These are phyloP conservation scores for Sinodicranocentrus sp. DNA, from an alignment of 2,888 invertebrate species.

Conservation along the genomic window DNA sequence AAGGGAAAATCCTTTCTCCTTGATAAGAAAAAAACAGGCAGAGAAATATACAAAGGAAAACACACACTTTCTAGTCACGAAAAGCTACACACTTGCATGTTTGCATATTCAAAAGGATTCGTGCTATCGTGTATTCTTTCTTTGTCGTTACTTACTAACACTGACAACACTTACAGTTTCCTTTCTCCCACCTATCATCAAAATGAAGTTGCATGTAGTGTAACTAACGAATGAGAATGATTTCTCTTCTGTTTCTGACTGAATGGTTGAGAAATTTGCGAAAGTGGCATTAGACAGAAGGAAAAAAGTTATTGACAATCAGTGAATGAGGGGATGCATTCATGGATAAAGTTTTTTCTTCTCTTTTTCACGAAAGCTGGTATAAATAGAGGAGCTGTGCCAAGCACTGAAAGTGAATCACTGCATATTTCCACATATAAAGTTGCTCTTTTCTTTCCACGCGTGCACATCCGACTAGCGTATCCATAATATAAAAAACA, in stretches of 20 bases:
- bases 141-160: not conserved
- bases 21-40: not conserved
- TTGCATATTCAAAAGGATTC: not conserved
- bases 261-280: not conserved
- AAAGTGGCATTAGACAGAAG: not conserved
- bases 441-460: not conserved
- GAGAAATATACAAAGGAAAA: not conserved
- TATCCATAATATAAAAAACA: not conserved
- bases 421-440: not conserved
- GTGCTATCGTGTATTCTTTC: not conserved
- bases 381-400: not conserved
- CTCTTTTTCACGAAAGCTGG: no score
- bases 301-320: not conserved
- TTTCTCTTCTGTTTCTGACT: not conserved
- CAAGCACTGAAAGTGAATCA: slow-evolving; percentile 21
- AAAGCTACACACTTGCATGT: not conserved
- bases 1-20: not conserved
- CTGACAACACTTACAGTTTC: not conserved
- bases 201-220: not conserved
- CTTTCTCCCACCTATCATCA: not conserved
- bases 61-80: not conserved
- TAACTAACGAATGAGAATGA: not conserved
- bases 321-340: not conserved
- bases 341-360: no score
- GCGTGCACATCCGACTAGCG: not conserved